Evolutionary conservation across 2,113 vertebrate species (phyloP).

Genomic region (Lepus americanus): DNA sequence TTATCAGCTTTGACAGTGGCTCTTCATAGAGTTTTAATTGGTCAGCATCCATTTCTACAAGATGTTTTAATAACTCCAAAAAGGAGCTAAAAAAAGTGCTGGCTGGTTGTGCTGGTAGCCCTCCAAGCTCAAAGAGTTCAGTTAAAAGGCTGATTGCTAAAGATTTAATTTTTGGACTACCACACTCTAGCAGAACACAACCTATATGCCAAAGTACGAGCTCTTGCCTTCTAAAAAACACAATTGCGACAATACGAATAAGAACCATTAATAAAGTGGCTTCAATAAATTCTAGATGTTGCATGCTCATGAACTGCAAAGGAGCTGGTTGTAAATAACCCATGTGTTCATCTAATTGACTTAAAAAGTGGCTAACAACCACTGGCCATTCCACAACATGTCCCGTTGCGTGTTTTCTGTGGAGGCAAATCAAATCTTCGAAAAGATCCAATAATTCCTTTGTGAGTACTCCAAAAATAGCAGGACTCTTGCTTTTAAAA

Average conservation of each 20-base stretch:
- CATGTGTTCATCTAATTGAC: slow-evolving; percentile 80
- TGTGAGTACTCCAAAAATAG: slow-evolving; percentile 91
- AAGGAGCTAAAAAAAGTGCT: slow-evolving; percentile 92
- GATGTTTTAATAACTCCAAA: slow-evolving; percentile 89
- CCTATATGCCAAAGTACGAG: slow-evolving; percentile 91
- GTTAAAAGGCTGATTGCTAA: slow-evolving; percentile 89
- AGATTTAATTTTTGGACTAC: slow-evolving; percentile 88
- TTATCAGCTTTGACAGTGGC: slow-evolving; percentile 91
- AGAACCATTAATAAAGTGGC: slow-evolving; percentile 88
- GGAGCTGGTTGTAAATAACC: slow-evolving; percentile 90
- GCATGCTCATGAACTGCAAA: slow-evolving; percentile 88
- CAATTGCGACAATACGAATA: slow-evolving; percentile 88
- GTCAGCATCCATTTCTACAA: slow-evolving; percentile 83
- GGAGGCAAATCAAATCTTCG: slow-evolving; percentile 90
- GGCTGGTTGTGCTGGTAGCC: slow-evolving; percentile 90
- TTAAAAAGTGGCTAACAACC: slow-evolving; percentile 87
- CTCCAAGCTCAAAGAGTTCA: slow-evolving; percentile 90
- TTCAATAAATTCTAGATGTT: slow-evolving; percentile 92
- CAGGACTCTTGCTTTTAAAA: slow-evolving; percentile 91
- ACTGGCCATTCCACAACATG: slow-evolving; percentile 90
- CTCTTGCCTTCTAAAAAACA: slow-evolving; percentile 91
- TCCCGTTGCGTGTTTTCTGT: slow-evolving; percentile 82
- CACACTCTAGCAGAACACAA: slow-evolving; percentile 91
- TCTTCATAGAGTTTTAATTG: slow-evolving; percentile 87
- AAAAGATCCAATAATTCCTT: slow-evolving; percentile 91